phyloP scores from a whole-genome alignment of 1,140 invertebrate genomes.

The Helicoverpa armigera region DNA sequence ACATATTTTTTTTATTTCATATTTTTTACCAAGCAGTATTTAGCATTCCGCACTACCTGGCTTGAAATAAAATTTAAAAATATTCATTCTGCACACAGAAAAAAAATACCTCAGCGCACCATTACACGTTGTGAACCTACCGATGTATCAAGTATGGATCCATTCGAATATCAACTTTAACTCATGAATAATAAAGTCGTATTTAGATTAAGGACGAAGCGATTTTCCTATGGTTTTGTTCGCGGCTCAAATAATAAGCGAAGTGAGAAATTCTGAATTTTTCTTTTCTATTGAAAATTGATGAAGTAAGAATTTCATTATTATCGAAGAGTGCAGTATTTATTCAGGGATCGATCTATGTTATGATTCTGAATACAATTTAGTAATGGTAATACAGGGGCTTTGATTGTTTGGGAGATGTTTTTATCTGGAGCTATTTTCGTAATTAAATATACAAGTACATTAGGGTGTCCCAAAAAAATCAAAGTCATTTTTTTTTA shows the following conservation, averaged over 20 bases:
- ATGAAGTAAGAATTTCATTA: slow-evolving; percentile 3
- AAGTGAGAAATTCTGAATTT: slow-evolving; percentile 10
- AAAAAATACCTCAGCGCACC: slow-evolving; percentile 52
- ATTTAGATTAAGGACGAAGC: slow-evolving; percentile 60
- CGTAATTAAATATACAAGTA: too few species aligned
- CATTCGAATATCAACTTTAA: slow-evolving; percentile 62
- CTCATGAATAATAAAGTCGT: slow-evolving; percentile 58
- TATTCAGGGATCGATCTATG: slow-evolving; percentile 1
- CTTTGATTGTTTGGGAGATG: too few species aligned
- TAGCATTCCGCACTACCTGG: slow-evolving; percentile 32
- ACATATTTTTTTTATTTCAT: slow-evolving; percentile 11
- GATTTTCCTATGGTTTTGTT: slow-evolving; percentile 65
- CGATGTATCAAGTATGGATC: slow-evolving; percentile 18
- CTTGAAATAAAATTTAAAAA: slow-evolving; percentile 60
- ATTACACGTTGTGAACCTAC: slow-evolving; percentile 57
- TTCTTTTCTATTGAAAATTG: slow-evolving; percentile 25
- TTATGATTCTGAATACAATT: background rate
- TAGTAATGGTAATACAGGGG: too few species aligned
- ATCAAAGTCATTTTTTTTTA: too few species aligned
- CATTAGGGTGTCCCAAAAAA: too few species aligned
- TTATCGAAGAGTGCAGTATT: background rate
- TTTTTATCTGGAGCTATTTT: too few species aligned
- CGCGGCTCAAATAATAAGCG: slow-evolving; percentile 57
- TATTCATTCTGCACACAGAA: slow-evolving; percentile 55
- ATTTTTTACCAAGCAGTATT: slow-evolving; percentile 25